Evolutionary conservation across 2,113 vertebrate genomes (phyloP), one percentile per base, ranked within the genome.

Genomic region (Ailuropoda melanoleuca): DNA sequence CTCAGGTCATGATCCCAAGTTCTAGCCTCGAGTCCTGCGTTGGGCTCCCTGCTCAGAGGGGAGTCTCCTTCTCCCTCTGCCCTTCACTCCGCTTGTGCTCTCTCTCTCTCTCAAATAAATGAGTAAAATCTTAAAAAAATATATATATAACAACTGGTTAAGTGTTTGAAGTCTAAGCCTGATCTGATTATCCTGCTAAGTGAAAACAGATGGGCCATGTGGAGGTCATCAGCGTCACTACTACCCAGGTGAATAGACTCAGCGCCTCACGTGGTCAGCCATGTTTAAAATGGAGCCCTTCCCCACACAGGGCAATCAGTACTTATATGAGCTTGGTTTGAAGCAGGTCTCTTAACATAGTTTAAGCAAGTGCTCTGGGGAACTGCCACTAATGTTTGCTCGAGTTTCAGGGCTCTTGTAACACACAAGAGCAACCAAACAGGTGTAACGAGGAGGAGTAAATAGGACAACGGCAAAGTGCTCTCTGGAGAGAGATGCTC

Each of bases 381-480:
- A 97, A 75, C 68, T 39, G n/a, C 66, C 85, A 5, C 37, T 70
- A 88, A 96, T 4, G 29, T 18, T 48, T 88, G 68, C 62, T 88
- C 39, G 43, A 92, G 66, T 72, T 97, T 94, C 6, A 15, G 39
- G 56, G 84, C 74, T 78, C 43, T 77, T 39, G 0, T 34, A 75
- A 77, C 80, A 89, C 60, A 60, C 50, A n/a, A 10, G 53, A 85
- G 77, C 89, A 92, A 90, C 80, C 87, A 50, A 87, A 82, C 31
- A 77, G 82, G 87, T 82, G 88, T 85, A 96, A 78, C 0, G 4
- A 77, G 88, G 50, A 94, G 82, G 48, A 97, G 83, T 50, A 98
- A 86, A 53, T 37, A 95, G 96, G 91, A 97, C 6, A 7, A 26
- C 14, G 14, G 43, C 80, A 87, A 97, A 97, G 77, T 94, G 39